Evolutionary conservation across 2,113 vertebrate species (phyloP).

Genomic region (Tachycineta bicolor): DNA sequence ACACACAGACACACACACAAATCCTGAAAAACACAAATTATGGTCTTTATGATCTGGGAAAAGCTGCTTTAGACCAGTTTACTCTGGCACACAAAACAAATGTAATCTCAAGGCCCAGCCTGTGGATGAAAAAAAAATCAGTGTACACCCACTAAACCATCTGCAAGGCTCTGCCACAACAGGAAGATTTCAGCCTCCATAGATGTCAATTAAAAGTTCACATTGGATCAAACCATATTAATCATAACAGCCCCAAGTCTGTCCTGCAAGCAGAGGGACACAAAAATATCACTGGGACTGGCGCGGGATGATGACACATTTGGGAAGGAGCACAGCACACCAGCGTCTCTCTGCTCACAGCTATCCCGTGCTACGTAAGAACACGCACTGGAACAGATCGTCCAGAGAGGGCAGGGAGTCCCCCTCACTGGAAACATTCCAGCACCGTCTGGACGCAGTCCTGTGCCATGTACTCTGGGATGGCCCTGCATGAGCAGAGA

Average conservation of each 20-base stretch:
- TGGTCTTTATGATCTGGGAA: background rate
- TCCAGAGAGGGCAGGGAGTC: background rate
- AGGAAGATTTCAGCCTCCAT: background rate
- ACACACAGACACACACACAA: background rate
- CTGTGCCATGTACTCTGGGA: background rate
- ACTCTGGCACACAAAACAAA: background rate
- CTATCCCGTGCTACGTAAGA: background rate
- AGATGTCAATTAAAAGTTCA: background rate
- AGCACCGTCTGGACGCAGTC: background rate
- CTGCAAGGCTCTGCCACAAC: background rate
- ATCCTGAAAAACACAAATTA: background rate
- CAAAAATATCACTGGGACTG: accelerated
- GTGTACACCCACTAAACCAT: background rate
- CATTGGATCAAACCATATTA: background rate
- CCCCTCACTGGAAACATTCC: background rate
- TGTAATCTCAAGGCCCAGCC: background rate
- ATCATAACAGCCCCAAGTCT: background rate
- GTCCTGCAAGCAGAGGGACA: background rate
- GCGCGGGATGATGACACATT: accelerated
- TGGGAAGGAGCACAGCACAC: accelerated
- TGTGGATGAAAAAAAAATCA: background rate
- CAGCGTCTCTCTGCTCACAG: accelerated
- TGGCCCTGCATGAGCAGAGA: background rate
- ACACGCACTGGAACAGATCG: background rate
- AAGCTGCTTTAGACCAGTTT: background rate